phyloP scores from a whole-genome alignment of 2,113 vertebrate species.

The Campylorhamphus procurvoides region DNA sequence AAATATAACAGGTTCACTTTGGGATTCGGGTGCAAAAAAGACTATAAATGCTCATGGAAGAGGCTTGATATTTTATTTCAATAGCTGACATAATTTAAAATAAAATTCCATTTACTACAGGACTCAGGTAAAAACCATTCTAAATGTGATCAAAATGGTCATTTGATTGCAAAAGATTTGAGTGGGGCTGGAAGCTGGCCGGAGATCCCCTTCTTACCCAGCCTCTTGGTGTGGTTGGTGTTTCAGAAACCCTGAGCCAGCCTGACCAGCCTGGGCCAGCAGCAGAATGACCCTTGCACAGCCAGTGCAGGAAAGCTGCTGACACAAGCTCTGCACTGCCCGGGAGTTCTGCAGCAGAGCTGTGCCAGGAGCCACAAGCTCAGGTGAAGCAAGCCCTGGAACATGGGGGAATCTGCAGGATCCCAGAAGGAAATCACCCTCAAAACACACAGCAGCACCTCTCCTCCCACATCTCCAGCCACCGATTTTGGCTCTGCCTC shows the following conservation, averaged over 20 bases:
- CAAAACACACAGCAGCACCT: not conserved
- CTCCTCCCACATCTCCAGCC: not conserved
- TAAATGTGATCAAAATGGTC: not conserved
- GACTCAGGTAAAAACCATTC: not conserved
- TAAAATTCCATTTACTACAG: constrained; percentile 14
- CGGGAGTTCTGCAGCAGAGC: not conserved
- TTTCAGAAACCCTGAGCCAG: not conserved
- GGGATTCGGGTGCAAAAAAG: not conserved
- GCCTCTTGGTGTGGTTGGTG: no score
- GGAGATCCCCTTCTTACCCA: accelerated
- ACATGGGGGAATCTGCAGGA: accelerated
- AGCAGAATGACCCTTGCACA: not conserved
- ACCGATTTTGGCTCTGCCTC: not conserved
- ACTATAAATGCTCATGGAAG: not conserved
- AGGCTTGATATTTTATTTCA: not conserved
- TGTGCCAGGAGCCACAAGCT: accelerated
- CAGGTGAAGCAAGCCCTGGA: accelerated
- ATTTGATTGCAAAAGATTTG: not conserved
- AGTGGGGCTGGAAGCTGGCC: not conserved
- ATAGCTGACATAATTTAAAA: not conserved
- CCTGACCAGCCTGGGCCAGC: not conserved
- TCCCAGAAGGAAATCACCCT: not conserved
- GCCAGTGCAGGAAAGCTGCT: not conserved
- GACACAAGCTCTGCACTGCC: accelerated
- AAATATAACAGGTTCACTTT: not conserved